Evolutionary conservation across 1,140 invertebrate species (phyloP).

Genomic region (Pristionchus pacificus): DNA sequence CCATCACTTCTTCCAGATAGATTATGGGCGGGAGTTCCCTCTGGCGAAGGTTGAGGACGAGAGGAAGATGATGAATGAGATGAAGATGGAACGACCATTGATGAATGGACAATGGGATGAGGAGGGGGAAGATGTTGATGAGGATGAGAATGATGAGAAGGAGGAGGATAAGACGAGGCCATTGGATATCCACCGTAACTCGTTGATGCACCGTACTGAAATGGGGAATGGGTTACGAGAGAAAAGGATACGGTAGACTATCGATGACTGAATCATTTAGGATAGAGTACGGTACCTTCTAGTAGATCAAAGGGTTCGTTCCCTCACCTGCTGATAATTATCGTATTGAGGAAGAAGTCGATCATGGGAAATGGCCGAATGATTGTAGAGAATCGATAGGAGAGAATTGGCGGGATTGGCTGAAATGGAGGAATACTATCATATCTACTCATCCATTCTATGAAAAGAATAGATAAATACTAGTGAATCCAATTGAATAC

Average conservation of each 20-base stretch:
- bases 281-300: no score
- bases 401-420: no score
- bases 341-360: no score
- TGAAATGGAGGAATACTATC: no score
- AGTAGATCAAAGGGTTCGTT: no score
- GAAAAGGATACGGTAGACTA: background rate
- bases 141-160: background rate
- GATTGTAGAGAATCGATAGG: no score
- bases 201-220: background rate
- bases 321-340: no score
- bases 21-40: background rate
- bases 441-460: no score
- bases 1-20: no score
- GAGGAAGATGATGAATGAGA: background rate
- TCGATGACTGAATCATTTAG: background rate
- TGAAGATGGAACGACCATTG: background rate
- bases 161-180: background rate
- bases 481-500: no score
- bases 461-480: no score
- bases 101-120: background rate
- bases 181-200: background rate
- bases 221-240: background rate
- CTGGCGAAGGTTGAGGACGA: background rate
- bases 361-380: no score
- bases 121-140: background rate